phyloP scores from a whole-genome alignment of 2,113 vertebrate genomes.

The Turnix velox region DNA sequence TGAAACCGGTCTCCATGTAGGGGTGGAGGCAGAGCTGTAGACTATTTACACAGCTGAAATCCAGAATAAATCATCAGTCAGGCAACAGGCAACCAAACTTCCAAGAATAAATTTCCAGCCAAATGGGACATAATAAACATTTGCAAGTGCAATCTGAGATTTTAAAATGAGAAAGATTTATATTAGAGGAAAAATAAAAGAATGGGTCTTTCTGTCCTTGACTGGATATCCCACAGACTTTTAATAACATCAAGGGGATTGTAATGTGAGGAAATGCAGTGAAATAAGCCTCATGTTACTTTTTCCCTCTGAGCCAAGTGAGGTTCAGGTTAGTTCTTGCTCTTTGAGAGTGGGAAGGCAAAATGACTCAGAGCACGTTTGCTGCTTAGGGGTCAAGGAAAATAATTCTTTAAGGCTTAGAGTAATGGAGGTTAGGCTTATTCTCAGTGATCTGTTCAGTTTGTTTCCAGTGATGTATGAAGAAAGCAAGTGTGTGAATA shows the following conservation, averaged over 20 bases:
- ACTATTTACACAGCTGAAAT: conserved; percentile 48
- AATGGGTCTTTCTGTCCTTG: background rate
- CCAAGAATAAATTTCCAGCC: conserved; percentile 38
- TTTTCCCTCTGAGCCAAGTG: background rate
- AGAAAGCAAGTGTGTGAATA: conserved; percentile 43
- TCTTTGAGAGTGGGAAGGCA: background rate
- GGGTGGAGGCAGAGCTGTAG: background rate
- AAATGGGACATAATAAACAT: conserved; percentile 20
- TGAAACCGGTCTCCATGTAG: background rate
- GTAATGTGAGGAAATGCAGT: background rate
- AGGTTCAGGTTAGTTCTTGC: conserved; percentile 3
- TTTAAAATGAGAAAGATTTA: conserved; percentile 23
- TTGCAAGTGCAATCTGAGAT: background rate
- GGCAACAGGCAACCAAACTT: background rate
- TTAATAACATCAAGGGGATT: background rate
- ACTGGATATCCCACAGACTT: background rate
- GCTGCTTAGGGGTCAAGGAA: background rate
- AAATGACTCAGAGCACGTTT: conserved; percentile 3
- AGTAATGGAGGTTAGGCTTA: background rate
- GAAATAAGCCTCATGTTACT: conserved; percentile 15
- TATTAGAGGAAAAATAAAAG: conserved; percentile 3
- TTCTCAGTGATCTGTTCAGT: background rate
- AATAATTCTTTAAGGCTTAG: background rate
- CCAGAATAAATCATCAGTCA: conserved; percentile 22
- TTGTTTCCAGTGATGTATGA: conserved; percentile 51